Percentiles rank a stretch among this genome's conserved stretches.
phyloP scores from a whole-genome alignment of 2,797 vertebrate genomes.

The Hyperoplus lanceolatus region DNA sequence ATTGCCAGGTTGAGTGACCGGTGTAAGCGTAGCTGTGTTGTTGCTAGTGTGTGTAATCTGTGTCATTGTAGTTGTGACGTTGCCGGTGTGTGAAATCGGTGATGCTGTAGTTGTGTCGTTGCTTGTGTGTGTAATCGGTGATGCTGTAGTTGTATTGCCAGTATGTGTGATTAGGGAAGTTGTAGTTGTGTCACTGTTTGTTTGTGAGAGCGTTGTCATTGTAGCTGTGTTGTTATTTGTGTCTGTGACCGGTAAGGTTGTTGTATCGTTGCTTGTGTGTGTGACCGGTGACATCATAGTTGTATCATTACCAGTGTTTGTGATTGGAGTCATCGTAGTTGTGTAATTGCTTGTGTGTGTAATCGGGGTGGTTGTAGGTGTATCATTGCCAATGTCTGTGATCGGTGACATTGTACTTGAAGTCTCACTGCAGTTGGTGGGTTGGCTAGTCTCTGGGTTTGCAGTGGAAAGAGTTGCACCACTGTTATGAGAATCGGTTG shows the following conservation, averaged over 20 bases:
- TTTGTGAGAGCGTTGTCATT: not conserved
- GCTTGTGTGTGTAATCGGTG: not conserved
- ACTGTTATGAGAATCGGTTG: not conserved
- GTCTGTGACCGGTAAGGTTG: not conserved
- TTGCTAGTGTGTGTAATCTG: not conserved
- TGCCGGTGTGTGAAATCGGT: not conserved
- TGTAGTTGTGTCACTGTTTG: not conserved
- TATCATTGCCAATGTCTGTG: slow-evolving; percentile 1
- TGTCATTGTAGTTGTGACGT: not conserved
- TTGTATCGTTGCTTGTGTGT: fast-evolving
- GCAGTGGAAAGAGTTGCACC: not conserved
- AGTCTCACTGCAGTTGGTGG: slow-evolving; percentile 22
- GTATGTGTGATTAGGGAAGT: not conserved
- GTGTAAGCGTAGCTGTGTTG: not conserved
- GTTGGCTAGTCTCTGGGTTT: slow-evolving; percentile 7
- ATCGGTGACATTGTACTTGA: not conserved
- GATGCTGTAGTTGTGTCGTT: not conserved
- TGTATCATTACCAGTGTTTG: not conserved
- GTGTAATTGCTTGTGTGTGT: fast-evolving
- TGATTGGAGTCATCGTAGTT: not conserved
- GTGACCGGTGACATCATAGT: not conserved
- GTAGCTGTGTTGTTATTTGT: not conserved
- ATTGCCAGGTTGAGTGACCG: not conserved
- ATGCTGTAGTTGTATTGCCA: not conserved
- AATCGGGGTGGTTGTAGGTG: not conserved